Base-by-base conservation (phyloP, 2,113 vertebrate species). In the Xenus cinereus region DNA sequence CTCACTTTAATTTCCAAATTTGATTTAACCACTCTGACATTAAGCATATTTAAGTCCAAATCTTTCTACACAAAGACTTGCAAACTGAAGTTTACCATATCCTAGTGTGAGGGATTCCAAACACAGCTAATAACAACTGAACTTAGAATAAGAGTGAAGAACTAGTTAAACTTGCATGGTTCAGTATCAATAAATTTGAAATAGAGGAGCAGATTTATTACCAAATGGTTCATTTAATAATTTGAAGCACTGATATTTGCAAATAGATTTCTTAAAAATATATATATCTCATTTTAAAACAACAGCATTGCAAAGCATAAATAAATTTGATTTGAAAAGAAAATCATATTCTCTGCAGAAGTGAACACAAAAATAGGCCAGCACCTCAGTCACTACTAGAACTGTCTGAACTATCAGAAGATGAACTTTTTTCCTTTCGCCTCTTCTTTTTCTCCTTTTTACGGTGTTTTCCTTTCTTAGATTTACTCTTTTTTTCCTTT, bases 371-470 rank as follows among this genome's bases (percentile, higher is more conserved):
- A 88, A 87, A 71, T 24, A 92, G 23, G 77, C 9, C 23, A 94
- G 64, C 86, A 87, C n/a, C 37, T 98, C 91, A 99, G 96, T 99
- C 98, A 94, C 97, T 98, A 96, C 98, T 99, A 24, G 98, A 98
- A 43, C 98, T 98, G 46, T 97, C 97, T 68, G 98, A 99, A 97
- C 96, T 98, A 89, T 98, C 97, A 28, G 98, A 98, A 9, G 97
- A 98, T 5, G 98, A 98, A 91, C 97, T 97, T 10, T 97, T 97
- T 72, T 97, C 97, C 96, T 98, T 99, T 91, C 97, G 99, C 80
- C 97, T 98, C 77, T 98, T 98, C 93, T 98, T 99, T 66, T 98
- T 98, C 69, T 98, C 98, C 74, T 99, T 99, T 97, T 98, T 99
- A 79, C 98, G 98, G 96, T 97, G 98, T 82, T 99, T 99, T 69